Evolutionary conservation across 2,888 invertebrate species (phyloP).

Genomic region (Polydrusus pterygomalis): DNA sequence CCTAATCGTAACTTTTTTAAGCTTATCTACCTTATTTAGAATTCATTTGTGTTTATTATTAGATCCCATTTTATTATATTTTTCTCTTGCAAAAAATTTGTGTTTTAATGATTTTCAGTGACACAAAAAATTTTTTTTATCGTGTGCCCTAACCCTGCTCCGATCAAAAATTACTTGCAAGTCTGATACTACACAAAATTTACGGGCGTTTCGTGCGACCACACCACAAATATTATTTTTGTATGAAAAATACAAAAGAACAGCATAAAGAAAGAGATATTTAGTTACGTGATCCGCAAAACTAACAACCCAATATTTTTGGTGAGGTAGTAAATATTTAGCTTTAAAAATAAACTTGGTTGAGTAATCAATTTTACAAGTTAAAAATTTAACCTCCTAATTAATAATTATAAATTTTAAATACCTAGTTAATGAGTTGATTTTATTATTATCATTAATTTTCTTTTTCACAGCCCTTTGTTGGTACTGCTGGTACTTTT

Average conservation of each 20-base stretch:
- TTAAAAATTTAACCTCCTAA: neutral
- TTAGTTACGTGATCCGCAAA: neutral
- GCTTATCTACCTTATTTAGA: constrained; percentile 23
- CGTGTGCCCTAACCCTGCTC: neutral
- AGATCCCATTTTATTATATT: neutral
- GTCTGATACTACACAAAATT: neutral
- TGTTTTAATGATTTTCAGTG: neutral
- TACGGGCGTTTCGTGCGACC: neutral
- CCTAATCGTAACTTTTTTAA: constrained; percentile 23
- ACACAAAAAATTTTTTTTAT: neutral
- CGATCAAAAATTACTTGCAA: neutral
- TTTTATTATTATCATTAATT: no score
- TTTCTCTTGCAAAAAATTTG: neutral
- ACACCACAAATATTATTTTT: constrained; percentile 1
- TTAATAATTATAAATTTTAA: no score
- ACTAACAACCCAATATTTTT: no score
- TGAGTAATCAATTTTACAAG: no score
- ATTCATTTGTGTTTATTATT: constrained; percentile 6
- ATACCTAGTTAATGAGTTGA: no score
- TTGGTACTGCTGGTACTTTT: no score
- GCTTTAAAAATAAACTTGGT: no score
- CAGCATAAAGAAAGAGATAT: neutral
- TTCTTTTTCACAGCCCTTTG: no score
- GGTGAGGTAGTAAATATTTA: no score
- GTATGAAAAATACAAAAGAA: neutral